Evolutionary conservation across 2,113 vertebrate genomes (phyloP).

Genomic region (Crotophaga sulcirostris): DNA sequence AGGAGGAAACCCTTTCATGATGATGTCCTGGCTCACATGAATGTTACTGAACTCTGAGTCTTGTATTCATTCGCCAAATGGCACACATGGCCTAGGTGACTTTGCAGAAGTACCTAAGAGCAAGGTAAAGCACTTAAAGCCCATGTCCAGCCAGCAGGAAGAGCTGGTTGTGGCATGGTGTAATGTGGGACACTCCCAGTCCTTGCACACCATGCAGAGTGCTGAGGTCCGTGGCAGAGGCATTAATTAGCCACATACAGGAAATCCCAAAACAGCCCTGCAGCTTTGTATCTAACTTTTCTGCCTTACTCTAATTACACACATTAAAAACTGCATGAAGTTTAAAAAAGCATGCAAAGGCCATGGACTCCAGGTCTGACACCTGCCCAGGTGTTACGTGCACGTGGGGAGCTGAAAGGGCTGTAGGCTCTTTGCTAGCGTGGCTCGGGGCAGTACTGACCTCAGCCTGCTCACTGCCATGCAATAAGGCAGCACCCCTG

Average conservation of each 20-base stretch:
- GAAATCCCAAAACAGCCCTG: neutral
- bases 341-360: neutral
- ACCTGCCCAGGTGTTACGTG: neutral
- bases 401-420: accelerated
- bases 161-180: accelerated
- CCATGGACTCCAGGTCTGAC: neutral
- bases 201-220: neutral
- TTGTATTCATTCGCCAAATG: neutral
- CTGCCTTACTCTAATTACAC: neutral
- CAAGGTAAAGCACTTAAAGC: neutral
- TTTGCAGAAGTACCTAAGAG: neutral
- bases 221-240: neutral
- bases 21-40: neutral
- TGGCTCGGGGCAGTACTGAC: accelerated
- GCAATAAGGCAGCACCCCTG: accelerated
- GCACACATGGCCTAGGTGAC: neutral
- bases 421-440: neutral
- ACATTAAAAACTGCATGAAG: neutral
- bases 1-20: neutral
- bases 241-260: neutral
- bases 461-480: accelerated
- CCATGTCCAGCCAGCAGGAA: neutral
- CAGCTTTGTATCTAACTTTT: neutral
- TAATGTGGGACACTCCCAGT: neutral
- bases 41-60: neutral